Percentiles rank a stretch among this genome's conserved stretches.
These are phyloP conservation scores for Sipha maydis DNA, from an alignment of 2,888 invertebrate genomes.

Conservation along the genomic window DNA sequence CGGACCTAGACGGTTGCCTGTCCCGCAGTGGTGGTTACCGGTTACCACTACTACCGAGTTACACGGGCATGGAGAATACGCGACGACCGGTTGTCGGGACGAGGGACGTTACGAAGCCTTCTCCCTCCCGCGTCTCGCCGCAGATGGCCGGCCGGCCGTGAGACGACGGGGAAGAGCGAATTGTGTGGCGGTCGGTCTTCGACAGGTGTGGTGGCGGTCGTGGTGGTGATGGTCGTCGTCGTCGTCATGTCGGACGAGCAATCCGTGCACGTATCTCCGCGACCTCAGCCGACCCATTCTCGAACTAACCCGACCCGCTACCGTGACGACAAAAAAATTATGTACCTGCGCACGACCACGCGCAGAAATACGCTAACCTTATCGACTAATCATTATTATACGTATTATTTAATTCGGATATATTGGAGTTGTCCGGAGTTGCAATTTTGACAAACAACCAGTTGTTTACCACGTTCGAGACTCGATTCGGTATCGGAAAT, in stretches of 20 bases:
- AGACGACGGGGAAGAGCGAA: neutral
- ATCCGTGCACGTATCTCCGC: neutral
- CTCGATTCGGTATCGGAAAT: no score
- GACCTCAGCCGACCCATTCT: neutral
- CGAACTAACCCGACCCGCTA: no score
- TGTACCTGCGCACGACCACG: no score
- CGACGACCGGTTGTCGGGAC: neutral
- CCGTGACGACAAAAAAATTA: no score
- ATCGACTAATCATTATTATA: no score
- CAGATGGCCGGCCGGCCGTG: neutral
- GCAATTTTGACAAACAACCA: no score
- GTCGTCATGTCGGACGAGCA: neutral
- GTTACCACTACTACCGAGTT: slow-evolving; percentile 47
- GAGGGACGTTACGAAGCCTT: neutral
- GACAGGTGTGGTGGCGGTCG: neutral
- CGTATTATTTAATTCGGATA: no score
- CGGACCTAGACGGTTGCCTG: neutral
- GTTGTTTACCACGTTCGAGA: no score
- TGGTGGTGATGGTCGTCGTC: neutral
- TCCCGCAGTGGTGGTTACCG: neutral
- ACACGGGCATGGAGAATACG: slow-evolving; percentile 7
- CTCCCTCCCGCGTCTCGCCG: neutral
- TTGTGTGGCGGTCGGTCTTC: neutral
- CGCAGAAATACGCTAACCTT: no score
- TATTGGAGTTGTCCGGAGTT: no score